phyloP scores from a whole-genome alignment of 2,888 invertebrate species.

The Plebejus argus region DNA sequence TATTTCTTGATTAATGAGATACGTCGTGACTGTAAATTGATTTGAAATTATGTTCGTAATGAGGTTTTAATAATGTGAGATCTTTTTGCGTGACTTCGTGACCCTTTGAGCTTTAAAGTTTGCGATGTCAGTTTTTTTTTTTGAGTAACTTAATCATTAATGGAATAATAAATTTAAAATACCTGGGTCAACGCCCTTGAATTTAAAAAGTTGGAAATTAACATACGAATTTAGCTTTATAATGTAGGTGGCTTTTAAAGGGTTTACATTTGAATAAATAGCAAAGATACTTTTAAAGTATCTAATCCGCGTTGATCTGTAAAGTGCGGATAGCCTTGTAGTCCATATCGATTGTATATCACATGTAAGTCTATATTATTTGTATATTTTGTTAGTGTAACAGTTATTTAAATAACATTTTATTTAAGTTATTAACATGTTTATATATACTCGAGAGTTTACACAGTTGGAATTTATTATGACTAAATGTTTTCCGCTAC shows the following conservation, averaged over 20 bases:
- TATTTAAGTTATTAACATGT: no score
- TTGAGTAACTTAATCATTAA: background rate
- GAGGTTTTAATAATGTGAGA: conserved; percentile 1
- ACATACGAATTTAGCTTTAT: background rate
- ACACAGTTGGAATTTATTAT: no score
- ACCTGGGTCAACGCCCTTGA: background rate
- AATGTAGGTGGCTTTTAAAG: background rate
- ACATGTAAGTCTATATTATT: no score
- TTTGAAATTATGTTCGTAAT: background rate
- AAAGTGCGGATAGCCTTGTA: no score
- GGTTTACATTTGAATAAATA: background rate
- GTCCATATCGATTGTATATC: no score
- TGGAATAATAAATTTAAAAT: background rate
- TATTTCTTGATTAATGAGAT: background rate
- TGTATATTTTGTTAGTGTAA: no score
- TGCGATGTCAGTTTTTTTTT: background rate
- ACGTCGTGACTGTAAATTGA: conserved; percentile 9
- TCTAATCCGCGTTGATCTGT: background rate
- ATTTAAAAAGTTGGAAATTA: background rate
- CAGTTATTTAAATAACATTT: no score
- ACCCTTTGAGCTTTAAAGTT: background rate
- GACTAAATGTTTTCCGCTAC: no score
- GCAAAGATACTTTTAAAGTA: background rate
- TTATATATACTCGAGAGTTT: no score
- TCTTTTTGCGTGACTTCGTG: background rate